phyloP scores from a whole-genome alignment of 2,888 invertebrate genomes.

The Meteorus cinctellus region DNA sequence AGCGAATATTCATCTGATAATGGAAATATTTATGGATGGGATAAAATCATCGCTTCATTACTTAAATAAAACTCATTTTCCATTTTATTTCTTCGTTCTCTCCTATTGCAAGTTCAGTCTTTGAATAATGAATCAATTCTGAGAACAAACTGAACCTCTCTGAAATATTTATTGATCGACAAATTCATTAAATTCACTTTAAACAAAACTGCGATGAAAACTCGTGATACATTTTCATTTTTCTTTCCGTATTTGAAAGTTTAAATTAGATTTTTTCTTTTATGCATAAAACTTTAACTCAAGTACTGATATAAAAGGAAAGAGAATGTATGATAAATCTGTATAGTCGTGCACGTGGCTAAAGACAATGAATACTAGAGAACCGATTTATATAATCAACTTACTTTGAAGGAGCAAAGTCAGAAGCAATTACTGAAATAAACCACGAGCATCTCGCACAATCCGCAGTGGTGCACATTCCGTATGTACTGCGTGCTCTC shows the following conservation, averaged over 20 bases:
- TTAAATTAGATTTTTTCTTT: conserved; percentile 43
- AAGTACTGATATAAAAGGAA: background rate
- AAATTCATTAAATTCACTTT: conserved; percentile 40
- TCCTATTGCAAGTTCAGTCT: no score
- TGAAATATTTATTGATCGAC: conserved; percentile 34
- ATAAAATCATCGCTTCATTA: no score
- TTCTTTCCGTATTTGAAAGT: conserved; percentile 37
- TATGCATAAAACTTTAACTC: background rate
- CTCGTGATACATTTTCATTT: conserved; percentile 23
- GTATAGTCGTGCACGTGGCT: background rate
- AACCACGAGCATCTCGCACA: conserved; percentile 19
- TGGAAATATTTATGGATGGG: no score
- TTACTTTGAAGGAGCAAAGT: conserved; percentile 12
- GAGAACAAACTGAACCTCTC: background rate
- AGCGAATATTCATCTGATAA: no score
- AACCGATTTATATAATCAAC: conserved; percentile 34
- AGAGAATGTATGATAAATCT: conserved; percentile 33
- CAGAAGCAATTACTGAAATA: conserved; percentile 36
- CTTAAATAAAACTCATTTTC: no score
- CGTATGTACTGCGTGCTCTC: no score
- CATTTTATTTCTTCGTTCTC: no score
- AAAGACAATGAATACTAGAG: conserved; percentile 3
- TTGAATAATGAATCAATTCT: background rate
- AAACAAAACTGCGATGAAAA: conserved; percentile 13
- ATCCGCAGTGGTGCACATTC: background rate